Percentiles rank a stretch among this genome's conserved stretches.
phyloP scores from a whole-genome alignment of 2,797 vertebrate genomes.

The Avahi laniger region DNA sequence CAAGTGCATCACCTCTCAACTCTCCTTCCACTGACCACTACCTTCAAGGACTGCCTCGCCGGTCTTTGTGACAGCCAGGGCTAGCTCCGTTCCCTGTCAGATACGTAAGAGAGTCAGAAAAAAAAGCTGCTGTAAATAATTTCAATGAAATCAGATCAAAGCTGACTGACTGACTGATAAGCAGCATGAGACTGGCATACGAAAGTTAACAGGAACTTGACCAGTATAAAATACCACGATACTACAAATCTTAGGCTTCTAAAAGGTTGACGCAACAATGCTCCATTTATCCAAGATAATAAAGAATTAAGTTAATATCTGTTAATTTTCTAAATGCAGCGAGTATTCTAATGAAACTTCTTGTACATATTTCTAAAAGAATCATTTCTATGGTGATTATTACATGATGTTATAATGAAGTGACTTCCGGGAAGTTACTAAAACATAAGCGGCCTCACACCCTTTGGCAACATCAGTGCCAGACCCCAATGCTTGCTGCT shows the following conservation, averaged over 20 bases:
- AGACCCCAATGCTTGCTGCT: not conserved
- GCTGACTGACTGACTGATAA: not conserved
- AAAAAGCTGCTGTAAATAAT: not conserved
- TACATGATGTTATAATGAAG: not conserved
- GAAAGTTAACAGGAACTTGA: not conserved
- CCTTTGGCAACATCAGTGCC: not conserved
- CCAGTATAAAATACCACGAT: not conserved
- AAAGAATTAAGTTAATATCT: slow-evolving; percentile 17
- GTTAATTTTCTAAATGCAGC: slow-evolving; percentile 41
- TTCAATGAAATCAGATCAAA: slow-evolving; percentile 45
- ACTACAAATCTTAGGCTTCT: not conserved
- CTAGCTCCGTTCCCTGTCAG: not conserved
- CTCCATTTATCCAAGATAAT: not conserved
- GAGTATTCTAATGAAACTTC: not conserved
- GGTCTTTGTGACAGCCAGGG: not conserved
- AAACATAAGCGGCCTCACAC: not conserved
- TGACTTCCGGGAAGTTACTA: not conserved
- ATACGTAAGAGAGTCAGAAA: not conserved
- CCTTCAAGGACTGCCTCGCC: not conserved
- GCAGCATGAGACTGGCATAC: not conserved
- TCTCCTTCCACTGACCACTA: not conserved
- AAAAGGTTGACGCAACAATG: not conserved
- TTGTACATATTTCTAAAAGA: slow-evolving; percentile 3
- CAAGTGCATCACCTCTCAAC: not conserved
- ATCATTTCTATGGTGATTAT: not conserved